Conservation (phyloP, 2,797 vertebrate genomes). For the Benthosema pterotum region DNA sequence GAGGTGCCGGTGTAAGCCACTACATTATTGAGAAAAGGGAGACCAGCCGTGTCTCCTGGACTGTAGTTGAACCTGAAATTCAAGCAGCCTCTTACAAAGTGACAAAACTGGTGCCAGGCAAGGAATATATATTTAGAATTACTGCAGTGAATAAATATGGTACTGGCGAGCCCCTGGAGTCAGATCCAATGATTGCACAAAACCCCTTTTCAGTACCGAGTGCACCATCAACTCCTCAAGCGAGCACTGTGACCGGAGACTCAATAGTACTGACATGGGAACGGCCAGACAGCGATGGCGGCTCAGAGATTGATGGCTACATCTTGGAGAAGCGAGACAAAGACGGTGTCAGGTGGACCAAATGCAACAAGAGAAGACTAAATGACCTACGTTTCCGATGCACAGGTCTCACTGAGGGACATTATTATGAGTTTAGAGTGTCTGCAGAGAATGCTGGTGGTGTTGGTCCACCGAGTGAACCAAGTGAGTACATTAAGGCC, state of each 20-base stretch:
- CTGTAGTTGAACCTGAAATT: constrained; percentile 89
- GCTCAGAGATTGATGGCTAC: constrained; percentile 92
- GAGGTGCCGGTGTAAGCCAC: constrained; percentile 92
- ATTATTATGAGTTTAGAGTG: constrained; percentile 96
- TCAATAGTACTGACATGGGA: constrained; percentile 93
- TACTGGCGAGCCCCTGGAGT: constrained; percentile 94
- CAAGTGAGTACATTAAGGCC: constrained; percentile 90
- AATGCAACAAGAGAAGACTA: constrained; percentile 92
- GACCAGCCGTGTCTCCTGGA: constrained; percentile 93
- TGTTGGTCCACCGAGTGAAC: constrained; percentile 87
- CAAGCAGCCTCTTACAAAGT: constrained; percentile 92
- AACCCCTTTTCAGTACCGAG: constrained; percentile 92
- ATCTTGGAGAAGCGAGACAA: constrained; percentile 96
- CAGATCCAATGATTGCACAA: constrained; percentile 88
- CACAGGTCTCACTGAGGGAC: constrained; percentile 88
- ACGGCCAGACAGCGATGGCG: constrained; percentile 92
- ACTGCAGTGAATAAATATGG: constrained; percentile 97
- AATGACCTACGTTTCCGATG: constrained; percentile 94
- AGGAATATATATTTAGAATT: constrained; percentile 97
- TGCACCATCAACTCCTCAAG: constrained; percentile 88
- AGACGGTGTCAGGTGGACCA: constrained; percentile 96
- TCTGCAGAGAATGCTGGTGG: constrained; percentile 96
- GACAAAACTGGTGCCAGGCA: constrained; percentile 91
- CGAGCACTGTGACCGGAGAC: constrained; percentile 87
- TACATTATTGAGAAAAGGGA: constrained; percentile 95